phyloP scores from a whole-genome alignment of 1,140 invertebrate species.

The Coptotermes formosanus region DNA sequence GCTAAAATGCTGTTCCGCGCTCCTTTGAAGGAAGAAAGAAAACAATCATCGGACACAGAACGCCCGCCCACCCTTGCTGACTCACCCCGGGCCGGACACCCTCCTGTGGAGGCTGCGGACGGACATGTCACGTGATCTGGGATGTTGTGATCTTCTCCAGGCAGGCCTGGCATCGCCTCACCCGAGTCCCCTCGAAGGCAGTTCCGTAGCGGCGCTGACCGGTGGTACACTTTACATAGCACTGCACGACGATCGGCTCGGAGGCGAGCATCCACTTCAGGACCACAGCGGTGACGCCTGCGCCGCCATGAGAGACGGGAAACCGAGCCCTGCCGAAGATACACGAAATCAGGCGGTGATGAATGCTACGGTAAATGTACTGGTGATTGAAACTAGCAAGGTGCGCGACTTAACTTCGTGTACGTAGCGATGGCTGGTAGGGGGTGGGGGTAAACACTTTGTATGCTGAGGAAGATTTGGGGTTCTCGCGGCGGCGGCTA shows the following conservation, averaged over 20 bases:
- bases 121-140: constrained; percentile 45
- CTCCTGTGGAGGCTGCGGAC: constrained; percentile 46
- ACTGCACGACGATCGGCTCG: not conserved
- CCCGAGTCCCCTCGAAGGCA: not conserved
- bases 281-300: not conserved
- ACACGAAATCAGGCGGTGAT: not conserved
- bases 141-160: constrained; percentile 18
- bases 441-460: too few relatives aligned
- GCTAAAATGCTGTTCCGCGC: too few relatives aligned
- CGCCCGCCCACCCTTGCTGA: not conserved
- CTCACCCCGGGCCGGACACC: constrained; percentile 30
- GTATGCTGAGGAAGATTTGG: too few relatives aligned
- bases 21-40: too few relatives aligned
- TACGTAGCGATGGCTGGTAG: too few relatives aligned
- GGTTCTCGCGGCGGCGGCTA: too few relatives aligned
- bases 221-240: not conserved
- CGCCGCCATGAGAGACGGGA: not conserved
- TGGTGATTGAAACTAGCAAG: too few relatives aligned
- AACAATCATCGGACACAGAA: too few relatives aligned
- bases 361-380: too few relatives aligned
- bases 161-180: constrained; percentile 21
- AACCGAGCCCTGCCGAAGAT: not conserved
- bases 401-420: too few relatives aligned
- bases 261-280: not conserved
- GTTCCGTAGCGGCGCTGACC: too few relatives aligned